A percentile compares a stretch with the other conserved stretches of the same genome.
Evolutionary conservation across 1,140 invertebrate genomes (phyloP).

Genomic region (Heliconius eleuchia): DNA sequence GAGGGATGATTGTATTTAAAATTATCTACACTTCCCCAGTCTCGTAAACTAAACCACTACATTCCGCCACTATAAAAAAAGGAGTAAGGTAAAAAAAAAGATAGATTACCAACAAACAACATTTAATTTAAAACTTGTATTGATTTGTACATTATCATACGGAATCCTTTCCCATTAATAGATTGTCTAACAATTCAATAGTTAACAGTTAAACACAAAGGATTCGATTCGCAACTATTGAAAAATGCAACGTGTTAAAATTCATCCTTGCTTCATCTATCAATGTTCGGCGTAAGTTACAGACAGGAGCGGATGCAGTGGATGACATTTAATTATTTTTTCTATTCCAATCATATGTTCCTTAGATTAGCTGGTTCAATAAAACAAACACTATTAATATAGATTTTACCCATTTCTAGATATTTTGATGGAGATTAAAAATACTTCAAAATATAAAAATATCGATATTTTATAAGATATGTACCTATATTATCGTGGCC

Average conservation of each 20-base stretch:
- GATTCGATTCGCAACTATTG: constrained; percentile 39
- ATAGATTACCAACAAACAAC: background rate
- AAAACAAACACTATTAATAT: too few species aligned
- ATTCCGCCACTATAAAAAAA: background rate
- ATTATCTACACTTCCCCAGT: too few species aligned
- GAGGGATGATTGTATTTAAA: too few species aligned
- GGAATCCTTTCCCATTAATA: background rate
- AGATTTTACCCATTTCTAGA: too few species aligned
- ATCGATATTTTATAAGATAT: too few species aligned
- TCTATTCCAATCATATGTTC: too few species aligned
- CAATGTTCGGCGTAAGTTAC: constrained; percentile 38
- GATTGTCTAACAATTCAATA: background rate
- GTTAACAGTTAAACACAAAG: constrained; percentile 23
- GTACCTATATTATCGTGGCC: too few species aligned
- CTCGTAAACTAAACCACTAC: too few species aligned
- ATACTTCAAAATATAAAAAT: too few species aligned
- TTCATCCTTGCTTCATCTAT: constrained; percentile 51
- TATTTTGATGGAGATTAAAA: too few species aligned
- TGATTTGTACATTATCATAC: background rate
- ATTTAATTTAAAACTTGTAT: background rate
- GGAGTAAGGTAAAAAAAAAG: background rate
- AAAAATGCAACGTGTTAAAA: constrained; percentile 56
- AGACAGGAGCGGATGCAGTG: constrained; percentile 2
- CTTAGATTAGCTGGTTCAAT: too few species aligned
- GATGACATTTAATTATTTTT: too few species aligned